Percentiles rank a stretch among this genome's conserved stretches.
Conservation (phyloP, 92 coral and sea anemone species). For the Porites divaricata region DNA sequence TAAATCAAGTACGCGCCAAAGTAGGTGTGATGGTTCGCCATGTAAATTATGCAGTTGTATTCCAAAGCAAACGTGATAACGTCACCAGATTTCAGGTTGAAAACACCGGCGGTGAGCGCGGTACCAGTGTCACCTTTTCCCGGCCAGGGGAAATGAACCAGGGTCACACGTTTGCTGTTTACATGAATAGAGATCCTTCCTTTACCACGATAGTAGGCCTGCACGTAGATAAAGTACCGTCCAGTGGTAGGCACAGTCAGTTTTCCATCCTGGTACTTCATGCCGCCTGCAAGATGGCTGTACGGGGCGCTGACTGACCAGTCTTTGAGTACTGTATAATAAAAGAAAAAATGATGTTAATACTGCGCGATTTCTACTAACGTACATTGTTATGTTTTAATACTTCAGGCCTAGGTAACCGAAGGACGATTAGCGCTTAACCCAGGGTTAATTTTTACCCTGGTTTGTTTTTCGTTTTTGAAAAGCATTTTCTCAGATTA, state of each 20-base stretch:
- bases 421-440: too few species aligned
- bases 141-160: not conserved
- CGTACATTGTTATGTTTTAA: too few species aligned
- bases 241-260: not conserved
- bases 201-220: not conserved
- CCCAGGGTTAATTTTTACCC: too few species aligned
- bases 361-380: too few species aligned
- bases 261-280: not conserved
- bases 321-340: not conserved
- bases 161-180: not conserved
- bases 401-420: too few species aligned
- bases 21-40: not conserved
- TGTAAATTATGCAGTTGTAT: not conserved
- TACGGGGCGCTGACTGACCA: not conserved
- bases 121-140: not conserved
- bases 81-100: not conserved
- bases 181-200: not conserved
- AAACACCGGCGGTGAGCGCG: not conserved
- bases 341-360: not conserved
- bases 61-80: not conserved
- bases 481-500: too few species aligned
- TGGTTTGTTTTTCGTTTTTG: too few species aligned
- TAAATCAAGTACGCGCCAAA: not conserved
- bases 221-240: not conserved
- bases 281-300: not conserved